phyloP scores from a whole-genome alignment of 2,888 invertebrate genomes.

The Megamerina dolium region DNA sequence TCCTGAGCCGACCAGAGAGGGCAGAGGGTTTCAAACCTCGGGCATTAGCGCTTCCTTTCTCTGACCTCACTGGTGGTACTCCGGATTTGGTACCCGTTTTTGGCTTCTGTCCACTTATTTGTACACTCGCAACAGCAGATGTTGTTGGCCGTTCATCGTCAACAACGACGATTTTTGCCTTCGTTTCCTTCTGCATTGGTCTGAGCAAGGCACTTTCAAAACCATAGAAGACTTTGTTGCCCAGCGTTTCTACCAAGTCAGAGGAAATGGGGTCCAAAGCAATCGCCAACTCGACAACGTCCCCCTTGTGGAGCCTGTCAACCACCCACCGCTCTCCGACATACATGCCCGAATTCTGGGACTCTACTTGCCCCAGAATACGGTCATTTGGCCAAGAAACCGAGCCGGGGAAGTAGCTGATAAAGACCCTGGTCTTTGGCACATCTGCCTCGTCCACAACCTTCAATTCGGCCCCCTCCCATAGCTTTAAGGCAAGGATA shows the following conservation, averaged over 20 bases:
- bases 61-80: too few species aligned
- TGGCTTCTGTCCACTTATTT: too few species aligned
- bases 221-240: too few species aligned
- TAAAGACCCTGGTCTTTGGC: background rate
- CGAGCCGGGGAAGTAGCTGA: slow-evolving; percentile 1
- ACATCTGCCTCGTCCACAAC: background rate
- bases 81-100: too few species aligned
- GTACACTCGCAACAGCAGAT: too few species aligned
- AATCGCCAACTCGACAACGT: background rate
- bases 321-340: background rate
- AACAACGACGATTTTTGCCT: background rate
- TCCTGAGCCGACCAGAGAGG: too few species aligned
- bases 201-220: background rate
- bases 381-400: background rate
- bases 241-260: background rate
- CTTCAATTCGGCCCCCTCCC: background rate
- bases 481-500: background rate
- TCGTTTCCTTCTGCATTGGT: background rate
- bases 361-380: background rate
- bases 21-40: too few species aligned
- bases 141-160: background rate
- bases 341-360: background rate
- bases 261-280: background rate
- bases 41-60: too few species aligned
- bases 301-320: background rate